Evolutionary conservation across 1,140 invertebrate species (phyloP).

Genomic region (Ceratina calcarata): DNA sequence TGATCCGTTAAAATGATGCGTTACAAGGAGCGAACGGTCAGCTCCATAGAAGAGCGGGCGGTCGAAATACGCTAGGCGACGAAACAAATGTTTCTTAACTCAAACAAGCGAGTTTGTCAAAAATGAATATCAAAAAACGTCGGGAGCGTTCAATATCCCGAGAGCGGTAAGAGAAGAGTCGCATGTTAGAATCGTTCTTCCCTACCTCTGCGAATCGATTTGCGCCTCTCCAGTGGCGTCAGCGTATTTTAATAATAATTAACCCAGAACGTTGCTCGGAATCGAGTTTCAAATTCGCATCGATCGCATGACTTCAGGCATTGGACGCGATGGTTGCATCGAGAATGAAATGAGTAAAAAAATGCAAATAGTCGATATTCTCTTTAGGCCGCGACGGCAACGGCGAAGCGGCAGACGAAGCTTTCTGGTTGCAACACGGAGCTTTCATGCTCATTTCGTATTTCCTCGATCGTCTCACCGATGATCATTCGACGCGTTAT

Average conservation of each 20-base stretch:
- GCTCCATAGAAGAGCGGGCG: neutral
- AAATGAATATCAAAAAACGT: no score
- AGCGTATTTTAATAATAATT: no score
- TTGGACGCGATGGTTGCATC: neutral
- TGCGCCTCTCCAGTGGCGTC: no score
- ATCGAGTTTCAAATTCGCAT: neutral
- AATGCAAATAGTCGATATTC: no score
- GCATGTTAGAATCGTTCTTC: no score
- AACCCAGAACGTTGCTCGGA: neutral
- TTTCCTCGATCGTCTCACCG: neutral
- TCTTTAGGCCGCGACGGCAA: neutral
- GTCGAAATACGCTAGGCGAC: slow-evolving; percentile 4
- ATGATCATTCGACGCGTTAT: neutral
- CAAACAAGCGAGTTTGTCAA: no score
- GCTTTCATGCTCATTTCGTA: neutral
- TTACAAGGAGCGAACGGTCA: no score
- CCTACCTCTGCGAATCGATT: no score
- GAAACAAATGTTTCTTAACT: no score
- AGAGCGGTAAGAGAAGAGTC: no score
- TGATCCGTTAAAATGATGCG: neutral
- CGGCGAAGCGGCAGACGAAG: neutral
- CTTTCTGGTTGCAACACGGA: neutral
- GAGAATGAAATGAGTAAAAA: neutral
- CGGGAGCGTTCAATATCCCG: no score
- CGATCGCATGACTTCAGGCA: neutral